Evolutionary conservation across 1,140 invertebrate species (phyloP), one percentile per base, ranked within the genome.

Genomic region (Chironomus striatipennis): DNA sequence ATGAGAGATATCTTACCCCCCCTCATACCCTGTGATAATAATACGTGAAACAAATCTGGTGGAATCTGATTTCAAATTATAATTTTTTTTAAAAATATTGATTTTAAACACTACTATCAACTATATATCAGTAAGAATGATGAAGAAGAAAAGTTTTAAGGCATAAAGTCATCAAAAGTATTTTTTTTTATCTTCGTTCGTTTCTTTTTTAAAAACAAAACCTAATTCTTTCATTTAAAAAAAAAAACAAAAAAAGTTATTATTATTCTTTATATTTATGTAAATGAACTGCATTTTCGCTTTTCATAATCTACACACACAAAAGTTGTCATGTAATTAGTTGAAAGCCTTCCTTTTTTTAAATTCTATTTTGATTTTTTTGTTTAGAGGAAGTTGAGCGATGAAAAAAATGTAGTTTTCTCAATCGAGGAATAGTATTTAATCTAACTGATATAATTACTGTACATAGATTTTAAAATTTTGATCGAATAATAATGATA

Each of bases 401-500:
- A n/a, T n/a, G n/a, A 12, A 15, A 15, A 15, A 57, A 57, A 57
- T 47, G 47, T 57, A 57, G 47, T 15, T 57, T 34, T 5, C 24
- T 57, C 15, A 57, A n/a, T 57, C n/a, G 12, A n/a, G 47, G 12
- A 15, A 57, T 57, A 57, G 47, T 57, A 57, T 57, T 57, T 57
- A 57, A 57, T 57, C 8, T 57, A 57, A n/a, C n/a, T 57, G n/a
- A 57, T 57, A 57, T 57, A 12, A 57, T 57, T 57, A n/a, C 12
- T 57, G 47, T 57, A 57, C 12, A 57, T 57, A 57, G 47, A 57
- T 57, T 57, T 57, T 57, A 57, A 57, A 57, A 15, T 57, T 57
- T 57, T 57, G 47, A 57, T 57, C 47, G 47, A 57, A 57, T 57
- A 57, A 57, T n/a, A 57, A 57, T 34, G 7, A 47, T 9, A 57